A percentile compares a stretch with the other conserved stretches of the same genome.
phyloP scores from a whole-genome alignment of 2,888 invertebrate species.

The Nowickia ferox region DNA sequence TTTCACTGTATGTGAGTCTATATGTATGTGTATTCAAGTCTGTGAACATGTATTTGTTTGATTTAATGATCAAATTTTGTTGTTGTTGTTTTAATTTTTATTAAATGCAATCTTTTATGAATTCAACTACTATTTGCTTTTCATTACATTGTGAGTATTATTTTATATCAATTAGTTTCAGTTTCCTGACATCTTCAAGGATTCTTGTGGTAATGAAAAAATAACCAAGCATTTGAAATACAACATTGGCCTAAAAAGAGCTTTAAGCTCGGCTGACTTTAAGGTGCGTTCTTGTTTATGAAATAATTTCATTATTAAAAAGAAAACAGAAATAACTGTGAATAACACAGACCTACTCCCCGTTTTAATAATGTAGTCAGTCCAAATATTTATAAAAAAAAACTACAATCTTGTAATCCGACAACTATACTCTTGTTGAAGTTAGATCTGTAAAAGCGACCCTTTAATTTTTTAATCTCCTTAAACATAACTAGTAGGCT shows the following conservation, averaged over 20 bases:
- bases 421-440: too few species aligned
- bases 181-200: not conserved
- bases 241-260: not conserved
- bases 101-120: not conserved
- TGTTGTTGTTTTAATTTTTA: not conserved
- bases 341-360: too few species aligned
- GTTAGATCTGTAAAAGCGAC: too few species aligned
- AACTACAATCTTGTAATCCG: too few species aligned
- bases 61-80: constrained; percentile 3
- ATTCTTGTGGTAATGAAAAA: not conserved
- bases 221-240: not conserved
- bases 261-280: not conserved
- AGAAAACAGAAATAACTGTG: too few species aligned
- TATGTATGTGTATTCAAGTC: not conserved
- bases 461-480: too few species aligned
- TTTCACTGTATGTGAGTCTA: not conserved
- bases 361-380: too few species aligned
- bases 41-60: not conserved
- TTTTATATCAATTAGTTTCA: not conserved
- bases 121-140: not conserved
- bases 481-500: too few species aligned
- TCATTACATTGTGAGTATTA: not conserved
- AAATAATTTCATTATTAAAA: too few species aligned
- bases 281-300: too few species aligned
- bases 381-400: too few species aligned